Evolutionary conservation across 2,797 vertebrate genomes (phyloP).

Genomic region (Manis crassicaudata): DNA sequence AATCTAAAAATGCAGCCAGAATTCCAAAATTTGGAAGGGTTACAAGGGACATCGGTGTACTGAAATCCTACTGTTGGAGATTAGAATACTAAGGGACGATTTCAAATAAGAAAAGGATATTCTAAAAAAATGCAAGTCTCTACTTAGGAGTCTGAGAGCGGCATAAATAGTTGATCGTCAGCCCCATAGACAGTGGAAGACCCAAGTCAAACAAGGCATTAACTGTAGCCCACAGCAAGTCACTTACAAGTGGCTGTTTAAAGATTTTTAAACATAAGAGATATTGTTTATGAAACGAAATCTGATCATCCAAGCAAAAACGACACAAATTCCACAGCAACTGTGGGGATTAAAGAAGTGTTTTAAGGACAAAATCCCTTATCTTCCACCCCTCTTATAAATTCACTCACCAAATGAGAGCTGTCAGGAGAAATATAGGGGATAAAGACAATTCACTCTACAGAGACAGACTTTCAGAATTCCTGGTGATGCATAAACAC

Average conservation of each 20-base stretch:
- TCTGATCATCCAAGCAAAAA: slow-evolving; percentile 34
- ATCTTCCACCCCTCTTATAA: background rate
- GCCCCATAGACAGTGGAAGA: background rate
- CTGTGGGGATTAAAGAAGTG: slow-evolving; percentile 32
- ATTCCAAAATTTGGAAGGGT: background rate
- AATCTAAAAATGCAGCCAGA: background rate
- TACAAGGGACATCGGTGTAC: accelerated
- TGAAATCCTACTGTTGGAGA: background rate
- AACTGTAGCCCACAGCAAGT: background rate
- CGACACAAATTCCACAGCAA: slow-evolving; percentile 42
- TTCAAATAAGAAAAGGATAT: background rate
- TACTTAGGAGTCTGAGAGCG: background rate
- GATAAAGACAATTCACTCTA: background rate
- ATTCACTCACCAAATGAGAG: background rate
- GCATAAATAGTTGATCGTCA: background rate
- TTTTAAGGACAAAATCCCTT: slow-evolving; percentile 38
- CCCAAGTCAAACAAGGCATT: background rate
- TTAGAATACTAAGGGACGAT: background rate
- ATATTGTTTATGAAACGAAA: slow-evolving; percentile 47
- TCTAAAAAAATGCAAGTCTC: background rate
- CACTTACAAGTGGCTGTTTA: background rate
- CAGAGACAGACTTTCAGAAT: background rate
- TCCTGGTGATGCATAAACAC: background rate
- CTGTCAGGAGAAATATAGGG: background rate
- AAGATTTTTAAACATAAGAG: slow-evolving; percentile 58